These are phyloP conservation scores for Electrona antarctica DNA, from an alignment of 2,113 vertebrate genomes.

Conservation along the genomic window DNA sequence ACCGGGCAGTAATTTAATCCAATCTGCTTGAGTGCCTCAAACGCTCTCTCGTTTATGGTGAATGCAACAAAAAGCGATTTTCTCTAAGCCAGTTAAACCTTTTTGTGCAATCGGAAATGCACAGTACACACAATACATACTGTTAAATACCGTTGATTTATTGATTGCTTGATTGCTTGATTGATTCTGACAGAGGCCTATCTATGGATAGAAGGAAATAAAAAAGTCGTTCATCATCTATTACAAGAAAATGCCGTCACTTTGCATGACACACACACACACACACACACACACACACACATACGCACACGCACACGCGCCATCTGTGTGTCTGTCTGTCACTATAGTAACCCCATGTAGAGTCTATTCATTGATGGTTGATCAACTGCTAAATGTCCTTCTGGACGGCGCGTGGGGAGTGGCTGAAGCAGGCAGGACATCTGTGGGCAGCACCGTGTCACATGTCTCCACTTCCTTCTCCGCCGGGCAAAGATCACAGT, in stretches of 20 bases:
- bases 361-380: constrained; percentile 49
- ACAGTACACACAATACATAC: not conserved
- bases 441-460: constrained; percentile 30
- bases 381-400: constrained; percentile 49
- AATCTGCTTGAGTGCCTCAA: constrained; percentile 60
- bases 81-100: constrained; percentile 35
- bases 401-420: constrained; percentile 34
- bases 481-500: constrained; percentile 27
- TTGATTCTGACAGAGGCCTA: too few relatives aligned
- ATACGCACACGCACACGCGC: not conserved
- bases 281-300: constrained; percentile 21
- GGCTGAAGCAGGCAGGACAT: constrained; percentile 46
- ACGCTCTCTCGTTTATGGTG: constrained; percentile 59
- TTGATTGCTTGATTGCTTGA: too few relatives aligned
- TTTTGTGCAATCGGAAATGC: constrained; percentile 18
- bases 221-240: not conserved
- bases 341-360: constrained; percentile 36
- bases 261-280: constrained; percentile 5
- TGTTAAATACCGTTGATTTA: too few relatives aligned
- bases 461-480: constrained; percentile 40
- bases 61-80: constrained; percentile 35
- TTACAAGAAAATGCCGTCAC: constrained; percentile 31
- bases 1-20: constrained; percentile 59
- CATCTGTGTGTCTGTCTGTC: constrained; percentile 19
- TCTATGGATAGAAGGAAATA: too few relatives aligned